A percentile compares a stretch with the other conserved stretches of the same genome.
phyloP scores from a whole-genome alignment of 2,888 invertebrate genomes.

The Dorcus parallelipipedus region DNA sequence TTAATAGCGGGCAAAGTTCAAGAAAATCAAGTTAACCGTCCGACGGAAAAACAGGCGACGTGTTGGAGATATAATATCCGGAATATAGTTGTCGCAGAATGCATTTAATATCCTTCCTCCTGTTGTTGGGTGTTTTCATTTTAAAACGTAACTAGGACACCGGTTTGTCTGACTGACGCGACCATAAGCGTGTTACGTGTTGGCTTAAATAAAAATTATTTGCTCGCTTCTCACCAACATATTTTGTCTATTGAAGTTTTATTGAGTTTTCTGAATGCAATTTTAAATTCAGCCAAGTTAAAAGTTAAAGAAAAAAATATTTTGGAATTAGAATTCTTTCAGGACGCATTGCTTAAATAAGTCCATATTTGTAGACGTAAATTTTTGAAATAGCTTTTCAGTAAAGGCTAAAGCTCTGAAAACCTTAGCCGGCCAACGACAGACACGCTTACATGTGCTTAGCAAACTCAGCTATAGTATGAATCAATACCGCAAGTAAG shows the following conservation, averaged over 20 bases:
- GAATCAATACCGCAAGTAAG: constrained; percentile 31
- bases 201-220: too few relatives aligned
- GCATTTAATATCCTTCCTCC: neutral
- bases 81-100: neutral
- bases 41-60: constrained; percentile 1
- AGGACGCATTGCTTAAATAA: too few relatives aligned
- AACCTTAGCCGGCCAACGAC: constrained; percentile 3
- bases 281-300: too few relatives aligned
- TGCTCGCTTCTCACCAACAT: too few relatives aligned
- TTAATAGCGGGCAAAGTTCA: constrained; percentile 5
- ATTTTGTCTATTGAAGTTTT: too few relatives aligned
- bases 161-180: too few relatives aligned
- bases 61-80: neutral
- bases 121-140: neutral
- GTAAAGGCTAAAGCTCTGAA: neutral
- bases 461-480: constrained; percentile 22
- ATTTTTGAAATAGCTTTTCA: too few relatives aligned
- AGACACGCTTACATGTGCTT: constrained; percentile 18
- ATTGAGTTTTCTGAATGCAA: too few relatives aligned
- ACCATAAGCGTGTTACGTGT: too few relatives aligned
- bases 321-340: too few relatives aligned
- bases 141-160: neutral
- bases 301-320: too few relatives aligned
- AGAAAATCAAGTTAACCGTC: constrained; percentile 1
- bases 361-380: too few relatives aligned